Evolutionary conservation across 2,113 vertebrate genomes (phyloP), one percentile per base, ranked within the genome.

Genomic region (Rhynchomys soricoides): DNA sequence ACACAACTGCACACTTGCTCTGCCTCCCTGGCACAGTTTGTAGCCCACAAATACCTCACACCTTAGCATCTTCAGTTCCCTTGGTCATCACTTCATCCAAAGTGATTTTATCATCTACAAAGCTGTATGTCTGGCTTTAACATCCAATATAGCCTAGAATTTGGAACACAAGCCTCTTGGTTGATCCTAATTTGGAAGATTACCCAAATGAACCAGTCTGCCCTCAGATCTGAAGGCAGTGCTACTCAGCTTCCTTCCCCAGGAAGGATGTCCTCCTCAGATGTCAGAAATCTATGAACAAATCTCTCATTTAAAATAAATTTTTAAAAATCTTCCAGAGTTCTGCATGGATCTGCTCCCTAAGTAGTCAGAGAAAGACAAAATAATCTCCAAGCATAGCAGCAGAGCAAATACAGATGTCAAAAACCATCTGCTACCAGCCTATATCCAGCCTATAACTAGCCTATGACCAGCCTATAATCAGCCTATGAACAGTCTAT

Each of bases 1-100:
- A 1, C 19, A 15, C 26, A 17, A 3, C 45, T 43, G 11, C 48
- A 13, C 4, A 4, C 71, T 19, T 19, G 0, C 31, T 34, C 16
- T 16, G 37, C 43, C 50, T 34, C 4, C 75, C 2, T 5, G 5
- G 8, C 2, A 3, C 0, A 1, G 12, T 34, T 5, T 31, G 8
- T 0, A 4, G 17, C 16, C 40, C 1, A 0, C 40, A 22, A 0
- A 12, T 13, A 66, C 26, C 13, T 13, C 0, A 1, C 0, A 43
- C 62, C 24, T 50, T n/a, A 31, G 4, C 0, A 21, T 9, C 34
- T 34, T 3, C 4, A 8, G 22, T 29, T 70, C 31, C 70, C n/a
- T 22, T 7, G 11, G 64, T 24, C 24, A 9, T 1, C 34, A 9
- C 37, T 83, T 55, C 52, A 6, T 24, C 43, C 21, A 79, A 95